phyloP scores from a whole-genome alignment of 2,113 vertebrate genomes.

The Varanus komodoensis region DNA sequence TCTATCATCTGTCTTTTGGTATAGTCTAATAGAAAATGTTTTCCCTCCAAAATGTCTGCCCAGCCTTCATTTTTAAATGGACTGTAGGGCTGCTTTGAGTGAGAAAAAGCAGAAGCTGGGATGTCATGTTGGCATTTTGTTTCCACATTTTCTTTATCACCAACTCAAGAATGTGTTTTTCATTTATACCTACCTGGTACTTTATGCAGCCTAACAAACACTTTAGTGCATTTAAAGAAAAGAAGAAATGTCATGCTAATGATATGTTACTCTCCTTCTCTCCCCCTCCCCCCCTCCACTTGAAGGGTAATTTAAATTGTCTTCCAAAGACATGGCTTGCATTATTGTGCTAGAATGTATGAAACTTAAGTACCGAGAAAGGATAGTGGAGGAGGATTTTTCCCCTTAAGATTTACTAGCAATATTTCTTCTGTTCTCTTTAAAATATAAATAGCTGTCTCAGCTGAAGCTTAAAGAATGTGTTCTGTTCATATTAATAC shows the following conservation, averaged over 20 bases:
- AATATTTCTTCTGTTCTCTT: slow-evolving; percentile 40
- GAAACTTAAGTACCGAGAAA: slow-evolving; percentile 44
- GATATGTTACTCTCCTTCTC: slow-evolving; percentile 57
- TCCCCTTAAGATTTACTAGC: slow-evolving; percentile 43
- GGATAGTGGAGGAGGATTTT: slow-evolving; percentile 58
- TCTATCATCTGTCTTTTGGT: background rate
- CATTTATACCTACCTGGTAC: slow-evolving; percentile 62
- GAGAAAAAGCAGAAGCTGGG: slow-evolving; percentile 51
- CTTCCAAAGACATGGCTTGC: slow-evolving; percentile 55
- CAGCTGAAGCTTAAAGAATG: slow-evolving; percentile 48
- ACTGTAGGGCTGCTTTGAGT: slow-evolving; percentile 12
- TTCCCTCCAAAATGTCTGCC: background rate
- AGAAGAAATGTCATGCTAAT: slow-evolving; percentile 68
- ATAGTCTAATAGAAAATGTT: background rate
- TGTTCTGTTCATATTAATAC: slow-evolving; percentile 63
- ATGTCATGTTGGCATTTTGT: slow-evolving; percentile 53
- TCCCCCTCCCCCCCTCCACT: slow-evolving; percentile 24
- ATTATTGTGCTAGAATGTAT: slow-evolving; percentile 63
- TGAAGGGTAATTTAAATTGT: slow-evolving; percentile 74
- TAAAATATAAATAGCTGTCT: slow-evolving; percentile 70
- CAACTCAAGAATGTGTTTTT: slow-evolving; percentile 36
- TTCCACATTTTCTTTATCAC: slow-evolving; percentile 58
- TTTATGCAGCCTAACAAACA: slow-evolving; percentile 36
- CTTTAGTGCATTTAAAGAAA: slow-evolving; percentile 42
- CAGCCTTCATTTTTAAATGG: slow-evolving; percentile 20